Percentiles rank a stretch among this genome's conserved stretches.
phyloP scores from a whole-genome alignment of 2,113 vertebrate species.

The Channa argus region DNA sequence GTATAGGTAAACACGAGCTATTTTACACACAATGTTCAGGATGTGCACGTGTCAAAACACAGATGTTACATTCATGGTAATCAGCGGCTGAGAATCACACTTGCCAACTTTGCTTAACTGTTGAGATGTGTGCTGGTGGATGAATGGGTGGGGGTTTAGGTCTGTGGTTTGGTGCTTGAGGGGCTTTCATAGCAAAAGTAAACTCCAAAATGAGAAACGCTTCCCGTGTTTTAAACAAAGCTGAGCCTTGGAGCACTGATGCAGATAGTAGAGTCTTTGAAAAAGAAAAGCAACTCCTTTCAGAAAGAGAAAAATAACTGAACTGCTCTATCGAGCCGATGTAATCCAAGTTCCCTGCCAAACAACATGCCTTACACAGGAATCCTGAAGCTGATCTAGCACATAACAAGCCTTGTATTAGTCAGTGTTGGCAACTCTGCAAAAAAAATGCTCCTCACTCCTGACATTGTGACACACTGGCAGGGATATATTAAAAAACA shows the following conservation, averaged over 20 bases:
- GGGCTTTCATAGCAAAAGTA: conserved; percentile 45
- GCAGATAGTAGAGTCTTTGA: conserved; percentile 53
- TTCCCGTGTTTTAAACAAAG: conserved; percentile 65
- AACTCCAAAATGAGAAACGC: conserved; percentile 30
- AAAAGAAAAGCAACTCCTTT: conserved; percentile 40
- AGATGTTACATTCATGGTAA: not conserved
- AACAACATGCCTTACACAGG: conserved; percentile 58
- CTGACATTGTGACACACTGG: conserved; percentile 7
- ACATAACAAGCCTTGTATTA: conserved; percentile 7
- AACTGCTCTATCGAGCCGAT: conserved; percentile 33
- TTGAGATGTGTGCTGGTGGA: conserved; percentile 1
- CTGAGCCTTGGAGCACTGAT: conserved; percentile 35
- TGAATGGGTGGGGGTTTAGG: conserved; percentile 1
- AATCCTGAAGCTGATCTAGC: conserved; percentile 37
- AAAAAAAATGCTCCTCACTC: conserved; percentile 8
- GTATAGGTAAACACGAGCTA: not conserved
- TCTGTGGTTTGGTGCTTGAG: conserved; percentile 35
- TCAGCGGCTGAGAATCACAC: conserved; percentile 4
- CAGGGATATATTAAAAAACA: too few species aligned
- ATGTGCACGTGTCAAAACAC: not conserved
- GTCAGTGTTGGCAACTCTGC: conserved; percentile 3
- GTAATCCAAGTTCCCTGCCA: conserved; percentile 66
- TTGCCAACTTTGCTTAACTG: not conserved
- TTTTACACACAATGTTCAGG: not conserved
- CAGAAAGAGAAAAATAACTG: conserved; percentile 44